Conservation (phyloP, 2,888 invertebrate species). For the Amphimallon solstitiale region DNA sequence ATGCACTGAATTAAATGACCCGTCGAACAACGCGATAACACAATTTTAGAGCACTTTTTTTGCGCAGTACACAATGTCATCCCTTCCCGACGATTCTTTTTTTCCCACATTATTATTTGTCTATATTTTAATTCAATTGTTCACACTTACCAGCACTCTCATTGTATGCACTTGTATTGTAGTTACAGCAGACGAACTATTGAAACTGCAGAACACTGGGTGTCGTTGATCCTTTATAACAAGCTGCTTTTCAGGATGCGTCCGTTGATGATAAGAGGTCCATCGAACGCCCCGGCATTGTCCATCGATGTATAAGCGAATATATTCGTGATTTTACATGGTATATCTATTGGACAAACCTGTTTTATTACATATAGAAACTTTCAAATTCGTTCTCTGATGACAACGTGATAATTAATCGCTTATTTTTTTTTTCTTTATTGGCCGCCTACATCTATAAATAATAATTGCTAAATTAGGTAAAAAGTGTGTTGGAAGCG, state of each 20-base stretch:
- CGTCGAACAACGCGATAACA: no score
- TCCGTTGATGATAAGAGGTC: conserved; percentile 16
- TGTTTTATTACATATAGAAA: not conserved
- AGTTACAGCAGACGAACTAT: conserved; percentile 26
- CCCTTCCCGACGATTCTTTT: no score
- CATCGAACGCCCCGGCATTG: conserved; percentile 7
- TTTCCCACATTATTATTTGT: no score
- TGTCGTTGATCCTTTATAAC: conserved; percentile 32
- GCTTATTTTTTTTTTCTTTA: not conserved
- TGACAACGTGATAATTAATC: conserved; percentile 6
- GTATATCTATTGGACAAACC: conserved; percentile 7
- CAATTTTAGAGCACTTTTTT: no score
- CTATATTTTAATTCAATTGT: not conserved
- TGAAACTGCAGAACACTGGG: conserved; percentile 25
- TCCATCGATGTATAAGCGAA: not conserved
- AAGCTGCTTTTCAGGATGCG: conserved; percentile 18
- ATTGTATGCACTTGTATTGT: conserved; percentile 13
- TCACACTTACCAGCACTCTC: conserved; percentile 27
- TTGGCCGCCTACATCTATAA: not conserved
- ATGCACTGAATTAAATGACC: no score
- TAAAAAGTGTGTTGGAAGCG: no score
- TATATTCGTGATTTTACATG: no score
- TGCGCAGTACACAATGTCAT: no score
- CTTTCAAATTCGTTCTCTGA: conserved; percentile 7
- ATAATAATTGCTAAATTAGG: not conserved